These are phyloP conservation scores for Sarcophaga rosellei DNA, from an alignment of 2,888 invertebrate genomes.

Conservation along the genomic window DNA sequence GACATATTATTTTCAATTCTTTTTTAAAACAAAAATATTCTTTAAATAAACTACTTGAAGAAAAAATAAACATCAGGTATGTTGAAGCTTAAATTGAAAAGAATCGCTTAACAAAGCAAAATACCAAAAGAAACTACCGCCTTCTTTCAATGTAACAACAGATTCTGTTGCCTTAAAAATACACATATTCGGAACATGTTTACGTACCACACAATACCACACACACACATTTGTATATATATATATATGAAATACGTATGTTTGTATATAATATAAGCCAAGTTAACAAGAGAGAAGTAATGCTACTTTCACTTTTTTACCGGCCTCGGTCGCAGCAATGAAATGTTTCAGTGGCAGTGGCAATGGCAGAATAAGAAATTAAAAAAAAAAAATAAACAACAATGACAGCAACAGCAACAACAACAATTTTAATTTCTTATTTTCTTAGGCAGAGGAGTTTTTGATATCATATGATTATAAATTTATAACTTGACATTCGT, in stretches of 20 bases:
- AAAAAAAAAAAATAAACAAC: slow-evolving; percentile 27
- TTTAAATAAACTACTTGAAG: slow-evolving; percentile 18
- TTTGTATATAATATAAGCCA: slow-evolving; percentile 50
- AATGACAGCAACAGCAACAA: slow-evolving; percentile 13
- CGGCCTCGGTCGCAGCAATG: slow-evolving; percentile 67
- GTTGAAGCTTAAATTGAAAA: slow-evolving; percentile 2
- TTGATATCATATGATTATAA: slow-evolving; percentile 40
- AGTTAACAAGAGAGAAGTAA: slow-evolving; percentile 63
- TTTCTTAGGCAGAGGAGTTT: slow-evolving; percentile 35
- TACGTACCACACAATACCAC: background rate
- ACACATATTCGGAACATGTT: slow-evolving; percentile 26
- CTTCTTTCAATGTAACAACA: slow-evolving; percentile 51
- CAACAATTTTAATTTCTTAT: slow-evolving; percentile 48
- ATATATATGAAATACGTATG: background rate
- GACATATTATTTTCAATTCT: background rate
- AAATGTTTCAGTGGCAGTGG: slow-evolving; percentile 53
- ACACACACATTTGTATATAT: background rate
- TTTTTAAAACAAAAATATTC: background rate
- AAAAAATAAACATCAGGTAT: slow-evolving; percentile 19
- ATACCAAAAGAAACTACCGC: slow-evolving; percentile 58
- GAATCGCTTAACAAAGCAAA: slow-evolving; percentile 54
- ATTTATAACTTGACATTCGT: slow-evolving; percentile 26
- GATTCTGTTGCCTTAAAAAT: slow-evolving; percentile 23
- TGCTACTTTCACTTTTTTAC: slow-evolving; percentile 72
- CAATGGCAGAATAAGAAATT: slow-evolving; percentile 25